Conservation (phyloP, 2,113 vertebrate species). For the Casuarius casuarius region DNA sequence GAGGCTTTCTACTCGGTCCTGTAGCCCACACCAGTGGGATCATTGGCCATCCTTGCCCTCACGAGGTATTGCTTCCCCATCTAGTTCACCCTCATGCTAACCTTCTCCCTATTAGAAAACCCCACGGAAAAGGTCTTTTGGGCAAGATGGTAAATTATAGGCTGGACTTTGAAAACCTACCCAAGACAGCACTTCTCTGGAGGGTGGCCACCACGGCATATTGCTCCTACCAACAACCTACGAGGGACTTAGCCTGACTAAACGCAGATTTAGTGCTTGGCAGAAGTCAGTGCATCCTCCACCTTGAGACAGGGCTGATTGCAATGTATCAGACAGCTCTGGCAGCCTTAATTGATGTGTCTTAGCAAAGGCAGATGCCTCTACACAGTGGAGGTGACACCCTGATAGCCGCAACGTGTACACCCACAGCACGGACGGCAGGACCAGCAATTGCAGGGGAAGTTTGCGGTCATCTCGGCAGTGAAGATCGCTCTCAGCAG, state of each 20-base stretch:
- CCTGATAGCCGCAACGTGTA: rapidly evolving
- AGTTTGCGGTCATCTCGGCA: too few species aligned
- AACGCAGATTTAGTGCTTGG: not conserved
- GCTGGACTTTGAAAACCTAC: not conserved
- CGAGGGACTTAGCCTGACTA: not conserved
- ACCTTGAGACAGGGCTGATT: not conserved
- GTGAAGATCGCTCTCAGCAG: not conserved
- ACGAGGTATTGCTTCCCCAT: not conserved
- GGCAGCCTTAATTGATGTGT: not conserved
- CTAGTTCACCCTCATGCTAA: not conserved
- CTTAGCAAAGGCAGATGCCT: rapidly evolving
- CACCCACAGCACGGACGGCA: not conserved
- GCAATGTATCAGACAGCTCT: not conserved
- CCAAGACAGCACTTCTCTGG: not conserved
- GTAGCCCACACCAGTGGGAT: not conserved
- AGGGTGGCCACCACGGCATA: not conserved
- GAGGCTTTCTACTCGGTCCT: not conserved
- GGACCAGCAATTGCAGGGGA: not conserved
- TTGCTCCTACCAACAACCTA: not conserved
- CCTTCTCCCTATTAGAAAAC: not conserved
- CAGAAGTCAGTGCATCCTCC: not conserved
- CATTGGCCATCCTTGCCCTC: not conserved
- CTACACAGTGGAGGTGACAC: not conserved
- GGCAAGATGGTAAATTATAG: not conserved
- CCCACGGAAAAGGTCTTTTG: not conserved